Evolutionary conservation across 2,797 vertebrate species (phyloP).

Genomic region (Calcarius lapponicus): DNA sequence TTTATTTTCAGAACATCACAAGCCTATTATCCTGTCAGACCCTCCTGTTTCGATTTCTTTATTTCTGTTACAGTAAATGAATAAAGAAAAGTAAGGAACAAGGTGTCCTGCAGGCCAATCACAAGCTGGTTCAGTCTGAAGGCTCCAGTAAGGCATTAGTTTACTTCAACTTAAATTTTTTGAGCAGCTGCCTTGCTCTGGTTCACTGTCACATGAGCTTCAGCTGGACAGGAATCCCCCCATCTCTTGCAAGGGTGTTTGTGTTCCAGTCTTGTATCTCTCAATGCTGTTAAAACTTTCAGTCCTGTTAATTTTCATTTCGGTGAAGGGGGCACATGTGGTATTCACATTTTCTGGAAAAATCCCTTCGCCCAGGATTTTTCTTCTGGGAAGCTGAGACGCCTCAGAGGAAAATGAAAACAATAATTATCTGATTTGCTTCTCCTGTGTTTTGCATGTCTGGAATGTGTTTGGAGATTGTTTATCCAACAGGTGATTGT

Average conservation of each 20-base stretch:
- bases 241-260: not conserved
- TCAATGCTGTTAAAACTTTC: not conserved
- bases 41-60: constrained; percentile 19
- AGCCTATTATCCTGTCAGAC: constrained; percentile 50
- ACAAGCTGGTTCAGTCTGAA: not conserved
- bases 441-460: not conserved
- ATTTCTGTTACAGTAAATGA: constrained; percentile 43
- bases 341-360: not conserved
- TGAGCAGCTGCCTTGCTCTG: not conserved
- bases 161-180: accelerated
- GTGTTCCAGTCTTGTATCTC: not conserved
- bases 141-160: not conserved
- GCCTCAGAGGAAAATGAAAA: not conserved
- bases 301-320: not conserved
- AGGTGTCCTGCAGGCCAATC: not conserved
- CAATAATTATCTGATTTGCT: not conserved
- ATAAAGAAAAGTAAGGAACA: not conserved
- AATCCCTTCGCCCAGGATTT: not conserved
- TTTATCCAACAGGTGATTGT: not conserved
- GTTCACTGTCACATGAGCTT: not conserved
- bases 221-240: not conserved
- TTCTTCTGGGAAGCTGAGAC: not conserved
- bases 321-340: accelerated
- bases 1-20: constrained; percentile 50
- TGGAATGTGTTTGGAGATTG: not conserved